Conservation (phyloP, 1,140 invertebrate species). For the Hyposmocoma kahamanoa region DNA sequence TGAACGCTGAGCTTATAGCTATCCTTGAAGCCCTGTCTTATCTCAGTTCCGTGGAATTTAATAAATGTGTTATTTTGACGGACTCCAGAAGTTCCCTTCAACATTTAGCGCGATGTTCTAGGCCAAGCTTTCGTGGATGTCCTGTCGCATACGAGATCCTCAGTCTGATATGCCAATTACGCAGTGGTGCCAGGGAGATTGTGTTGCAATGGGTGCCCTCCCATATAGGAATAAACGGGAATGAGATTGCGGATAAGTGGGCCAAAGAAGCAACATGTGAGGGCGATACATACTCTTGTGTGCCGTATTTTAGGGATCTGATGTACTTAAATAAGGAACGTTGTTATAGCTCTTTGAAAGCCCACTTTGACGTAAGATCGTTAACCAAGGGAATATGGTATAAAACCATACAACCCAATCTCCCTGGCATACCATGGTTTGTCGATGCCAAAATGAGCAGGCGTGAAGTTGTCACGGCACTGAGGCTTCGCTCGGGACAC, state of each 20-base stretch:
- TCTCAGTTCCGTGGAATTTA: neutral
- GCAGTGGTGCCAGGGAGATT: neutral
- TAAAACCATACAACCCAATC: neutral
- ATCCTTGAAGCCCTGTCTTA: neutral
- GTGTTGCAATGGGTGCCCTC: conserved; percentile 2
- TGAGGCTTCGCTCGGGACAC: conserved; percentile 5
- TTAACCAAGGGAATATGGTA: conserved; percentile 5
- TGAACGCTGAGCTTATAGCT: neutral
- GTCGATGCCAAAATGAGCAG: neutral
- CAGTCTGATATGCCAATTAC: neutral
- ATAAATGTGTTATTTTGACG: neutral
- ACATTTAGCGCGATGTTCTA: neutral
- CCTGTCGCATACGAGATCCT: neutral
- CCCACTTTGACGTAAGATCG: conserved; percentile 1
- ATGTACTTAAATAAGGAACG: neutral
- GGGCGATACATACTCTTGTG: neutral
- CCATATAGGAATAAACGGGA: neutral
- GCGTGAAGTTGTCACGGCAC: neutral
- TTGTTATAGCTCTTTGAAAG: neutral
- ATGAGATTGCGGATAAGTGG: neutral
- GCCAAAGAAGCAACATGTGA: neutral
- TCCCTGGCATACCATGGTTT: conserved; percentile 2
- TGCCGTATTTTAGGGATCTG: neutral
- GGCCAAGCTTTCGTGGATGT: neutral
- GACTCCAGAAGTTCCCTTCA: neutral